These are phyloP conservation scores for Cybosia mesomella DNA, from an alignment of 2,888 invertebrate genomes.

Conservation along the genomic window DNA sequence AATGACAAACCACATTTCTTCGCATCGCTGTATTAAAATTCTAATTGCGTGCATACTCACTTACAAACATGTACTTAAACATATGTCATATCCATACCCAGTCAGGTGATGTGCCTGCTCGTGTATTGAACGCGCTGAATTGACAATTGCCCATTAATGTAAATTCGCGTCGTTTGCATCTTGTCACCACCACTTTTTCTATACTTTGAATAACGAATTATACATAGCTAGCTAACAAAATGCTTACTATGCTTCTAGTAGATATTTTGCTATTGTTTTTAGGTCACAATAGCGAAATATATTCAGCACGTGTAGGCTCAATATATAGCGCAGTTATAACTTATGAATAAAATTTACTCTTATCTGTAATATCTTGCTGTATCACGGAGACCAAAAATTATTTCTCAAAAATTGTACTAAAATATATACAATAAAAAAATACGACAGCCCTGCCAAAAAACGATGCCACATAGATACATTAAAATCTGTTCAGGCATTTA, in stretches of 20 bases:
- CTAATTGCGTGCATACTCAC: slow-evolving; percentile 59
- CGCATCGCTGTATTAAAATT: slow-evolving; percentile 62
- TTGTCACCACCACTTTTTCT: slow-evolving; percentile 55
- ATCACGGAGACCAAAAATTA: not conserved
- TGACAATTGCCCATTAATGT: slow-evolving; percentile 76
- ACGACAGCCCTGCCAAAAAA: too few species aligned
- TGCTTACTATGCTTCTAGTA: slow-evolving; percentile 61
- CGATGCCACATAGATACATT: too few species aligned
- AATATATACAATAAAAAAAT: not conserved
- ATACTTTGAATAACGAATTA: slow-evolving; percentile 38
- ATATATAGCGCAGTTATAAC: slow-evolving; percentile 9
- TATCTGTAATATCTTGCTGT: not conserved
- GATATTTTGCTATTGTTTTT: slow-evolving; percentile 62
- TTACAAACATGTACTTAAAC: slow-evolving; percentile 67
- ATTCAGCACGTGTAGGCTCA: slow-evolving; percentile 56
- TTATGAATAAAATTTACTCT: not conserved
- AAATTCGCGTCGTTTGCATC: slow-evolving; percentile 69
- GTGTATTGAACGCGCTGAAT: slow-evolving; percentile 72
- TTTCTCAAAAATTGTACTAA: not conserved
- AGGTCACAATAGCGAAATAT: slow-evolving; percentile 64
- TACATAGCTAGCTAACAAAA: slow-evolving; percentile 51
- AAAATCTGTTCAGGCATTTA: not conserved
- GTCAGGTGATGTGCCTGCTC: slow-evolving; percentile 62
- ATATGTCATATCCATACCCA: slow-evolving; percentile 82
- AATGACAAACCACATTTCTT: slow-evolving; percentile 55